Conservation (phyloP, 2,888 invertebrate genomes). For the Scaptomyza cyrtandrae region DNA sequence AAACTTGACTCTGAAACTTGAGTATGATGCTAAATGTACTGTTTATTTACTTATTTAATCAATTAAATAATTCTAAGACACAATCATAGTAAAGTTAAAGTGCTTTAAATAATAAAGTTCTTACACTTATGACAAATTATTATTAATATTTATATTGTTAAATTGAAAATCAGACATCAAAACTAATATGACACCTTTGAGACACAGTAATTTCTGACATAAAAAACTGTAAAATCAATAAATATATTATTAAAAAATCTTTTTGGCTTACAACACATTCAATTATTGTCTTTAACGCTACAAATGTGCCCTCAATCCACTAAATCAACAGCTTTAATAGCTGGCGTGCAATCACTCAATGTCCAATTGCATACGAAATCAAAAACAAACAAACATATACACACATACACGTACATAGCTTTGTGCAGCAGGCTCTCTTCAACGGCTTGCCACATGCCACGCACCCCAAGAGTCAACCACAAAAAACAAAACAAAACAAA, state of each 20-base stretch:
- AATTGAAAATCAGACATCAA: no score
- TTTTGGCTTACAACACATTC: background rate
- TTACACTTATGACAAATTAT: no score
- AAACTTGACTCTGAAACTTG: background rate
- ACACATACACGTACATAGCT: background rate
- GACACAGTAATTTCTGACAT: background rate
- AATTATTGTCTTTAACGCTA: slow-evolving; percentile 4
- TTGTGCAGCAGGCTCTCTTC: slow-evolving; percentile 12
- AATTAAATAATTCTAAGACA: no score
- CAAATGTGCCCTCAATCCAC: slow-evolving; percentile 14
- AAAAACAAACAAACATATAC: slow-evolving; percentile 26
- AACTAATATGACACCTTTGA: background rate
- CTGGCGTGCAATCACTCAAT: slow-evolving; percentile 62
- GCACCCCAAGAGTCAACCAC: slow-evolving; percentile 6
- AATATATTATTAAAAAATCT: background rate
- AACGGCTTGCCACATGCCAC: slow-evolving; percentile 42
- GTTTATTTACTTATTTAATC: no score
- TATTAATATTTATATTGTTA: no score
- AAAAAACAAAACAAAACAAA: slow-evolving; percentile 39
- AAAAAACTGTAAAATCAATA: background rate
- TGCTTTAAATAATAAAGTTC: no score
- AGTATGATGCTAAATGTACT: background rate
- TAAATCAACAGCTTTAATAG: slow-evolving; percentile 34
- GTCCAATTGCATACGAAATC: slow-evolving; percentile 59
- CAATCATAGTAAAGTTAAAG: no score